Evolutionary conservation across 2,113 vertebrate genomes (phyloP).

Genomic region (Hippocampus barbouri): DNA sequence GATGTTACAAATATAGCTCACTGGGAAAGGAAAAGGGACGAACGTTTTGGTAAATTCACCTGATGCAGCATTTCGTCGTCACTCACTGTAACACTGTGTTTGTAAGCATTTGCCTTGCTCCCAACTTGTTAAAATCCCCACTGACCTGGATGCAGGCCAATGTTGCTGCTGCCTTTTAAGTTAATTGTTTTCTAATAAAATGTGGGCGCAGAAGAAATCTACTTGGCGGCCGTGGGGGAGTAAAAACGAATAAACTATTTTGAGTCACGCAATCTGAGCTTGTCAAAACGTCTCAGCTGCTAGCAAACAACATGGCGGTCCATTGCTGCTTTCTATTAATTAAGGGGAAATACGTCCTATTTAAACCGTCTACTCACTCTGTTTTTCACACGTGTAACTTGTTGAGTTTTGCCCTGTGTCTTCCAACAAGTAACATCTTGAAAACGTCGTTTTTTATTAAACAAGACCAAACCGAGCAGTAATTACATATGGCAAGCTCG

Average conservation of each 20-base stretch:
- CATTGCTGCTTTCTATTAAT: not conserved
- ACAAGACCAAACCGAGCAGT: slow-evolving; percentile 24
- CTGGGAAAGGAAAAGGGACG: too few species aligned
- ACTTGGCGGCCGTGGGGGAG: not conserved
- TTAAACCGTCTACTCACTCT: not conserved
- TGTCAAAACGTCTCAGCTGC: not conserved
- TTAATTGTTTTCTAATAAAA: slow-evolving; percentile 14
- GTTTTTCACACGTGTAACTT: slow-evolving; percentile 30
- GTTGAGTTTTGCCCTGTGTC: slow-evolving; percentile 21
- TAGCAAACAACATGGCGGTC: not conserved
- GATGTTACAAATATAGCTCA: too few species aligned
- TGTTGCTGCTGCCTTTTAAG: not conserved
- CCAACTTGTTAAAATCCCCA: not conserved
- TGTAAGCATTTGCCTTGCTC: slow-evolving; percentile 15
- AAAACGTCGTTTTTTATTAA: slow-evolving; percentile 16
- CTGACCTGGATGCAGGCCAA: slow-evolving; percentile 14
- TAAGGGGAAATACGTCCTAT: not conserved
- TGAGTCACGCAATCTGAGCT: slow-evolving; percentile 32
- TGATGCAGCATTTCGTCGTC: not conserved
- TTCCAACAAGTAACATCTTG: slow-evolving; percentile 28
- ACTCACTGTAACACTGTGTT: slow-evolving; percentile 17
- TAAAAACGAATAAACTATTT: slow-evolving; percentile 1
- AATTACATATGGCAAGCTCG: slow-evolving; percentile 1
- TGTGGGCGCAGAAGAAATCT: slow-evolving; percentile 12
- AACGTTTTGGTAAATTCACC: too few species aligned